phyloP scores from a whole-genome alignment of 1,140 invertebrate genomes.

The Drosophila seguyi region DNA sequence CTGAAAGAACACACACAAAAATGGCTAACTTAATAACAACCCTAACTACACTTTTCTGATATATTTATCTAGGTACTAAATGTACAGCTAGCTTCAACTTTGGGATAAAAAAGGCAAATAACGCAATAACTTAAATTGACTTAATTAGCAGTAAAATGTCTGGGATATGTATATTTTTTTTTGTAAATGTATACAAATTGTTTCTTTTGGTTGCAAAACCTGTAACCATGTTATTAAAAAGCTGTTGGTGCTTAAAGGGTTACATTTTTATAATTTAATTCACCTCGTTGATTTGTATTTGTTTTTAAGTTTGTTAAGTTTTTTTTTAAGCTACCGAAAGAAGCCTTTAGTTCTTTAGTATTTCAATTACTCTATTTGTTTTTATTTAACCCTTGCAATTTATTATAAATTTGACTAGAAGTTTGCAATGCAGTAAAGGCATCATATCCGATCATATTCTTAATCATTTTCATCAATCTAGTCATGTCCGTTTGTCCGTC shows the following conservation, averaged over 20 bases:
- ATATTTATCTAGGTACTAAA: conserved; percentile 1
- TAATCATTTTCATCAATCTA: background rate
- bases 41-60: background rate
- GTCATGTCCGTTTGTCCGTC: background rate
- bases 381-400: background rate
- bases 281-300: background rate
- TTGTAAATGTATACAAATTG: background rate
- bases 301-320: background rate
- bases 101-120: background rate
- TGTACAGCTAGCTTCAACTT: background rate
- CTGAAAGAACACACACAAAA: conserved; percentile 13
- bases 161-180: background rate
- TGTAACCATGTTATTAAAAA: background rate
- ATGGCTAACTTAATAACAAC: background rate
- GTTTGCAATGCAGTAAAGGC: background rate
- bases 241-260: background rate
- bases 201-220: background rate
- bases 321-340: background rate
- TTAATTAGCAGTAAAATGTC: background rate
- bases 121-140: background rate
- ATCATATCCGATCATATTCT: background rate
- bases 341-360: background rate
- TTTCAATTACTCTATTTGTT: background rate
- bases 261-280: background rate
- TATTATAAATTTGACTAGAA: background rate